phyloP scores from a whole-genome alignment of 2,113 vertebrate species.

The Gallinago media region DNA sequence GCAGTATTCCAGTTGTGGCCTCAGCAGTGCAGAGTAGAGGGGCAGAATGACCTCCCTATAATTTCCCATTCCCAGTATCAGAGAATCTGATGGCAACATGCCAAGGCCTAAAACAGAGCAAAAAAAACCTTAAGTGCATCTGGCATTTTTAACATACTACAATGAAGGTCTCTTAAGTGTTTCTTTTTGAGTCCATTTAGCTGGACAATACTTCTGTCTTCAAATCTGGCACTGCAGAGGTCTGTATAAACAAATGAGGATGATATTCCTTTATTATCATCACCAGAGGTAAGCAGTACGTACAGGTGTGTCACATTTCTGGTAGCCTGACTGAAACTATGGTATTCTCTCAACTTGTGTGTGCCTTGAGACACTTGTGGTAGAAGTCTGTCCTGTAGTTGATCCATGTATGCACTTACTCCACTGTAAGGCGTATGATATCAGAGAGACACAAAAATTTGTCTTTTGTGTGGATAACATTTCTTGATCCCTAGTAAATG shows the following conservation, averaged over 20 bases:
- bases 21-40: too few relatives aligned
- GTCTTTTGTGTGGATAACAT: background rate
- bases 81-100: background rate
- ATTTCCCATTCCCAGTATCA: background rate
- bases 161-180: background rate
- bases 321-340: background rate
- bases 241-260: background rate
- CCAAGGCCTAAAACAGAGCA: background rate
- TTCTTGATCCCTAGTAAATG: background rate
- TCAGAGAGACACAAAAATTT: background rate
- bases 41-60: too few relatives aligned
- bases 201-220: background rate
- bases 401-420: fast-evolving
- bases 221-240: background rate
- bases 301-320: background rate
- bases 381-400: background rate
- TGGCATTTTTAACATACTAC: background rate
- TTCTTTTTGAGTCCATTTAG: background rate
- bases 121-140: background rate
- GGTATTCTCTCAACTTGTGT: background rate
- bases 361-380: background rate
- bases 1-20: too few relatives aligned
- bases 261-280: background rate
- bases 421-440: fast-evolving
- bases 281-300: background rate